phyloP scores from a whole-genome alignment of 2,113 vertebrate genomes.

The Strigops habroptila region DNA sequence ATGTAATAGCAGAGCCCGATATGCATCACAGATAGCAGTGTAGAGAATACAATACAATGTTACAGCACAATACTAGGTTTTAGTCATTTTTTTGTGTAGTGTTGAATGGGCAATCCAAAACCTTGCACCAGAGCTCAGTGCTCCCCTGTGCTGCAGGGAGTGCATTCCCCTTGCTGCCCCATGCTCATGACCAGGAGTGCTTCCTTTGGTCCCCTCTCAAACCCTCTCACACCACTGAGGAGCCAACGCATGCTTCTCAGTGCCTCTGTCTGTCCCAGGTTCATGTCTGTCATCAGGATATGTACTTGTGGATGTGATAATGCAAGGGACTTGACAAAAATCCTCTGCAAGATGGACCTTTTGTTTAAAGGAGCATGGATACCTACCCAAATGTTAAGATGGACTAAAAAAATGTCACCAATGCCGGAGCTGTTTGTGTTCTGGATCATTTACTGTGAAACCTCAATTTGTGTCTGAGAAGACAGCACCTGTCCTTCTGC shows the following conservation, averaged over 20 bases:
- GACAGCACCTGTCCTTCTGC: background rate
- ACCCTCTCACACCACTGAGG: rapidly evolving
- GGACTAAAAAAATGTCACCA: background rate
- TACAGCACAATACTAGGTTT: rapidly evolving
- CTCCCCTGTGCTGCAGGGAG: background rate
- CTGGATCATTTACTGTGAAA: background rate
- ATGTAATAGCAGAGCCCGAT: rapidly evolving
- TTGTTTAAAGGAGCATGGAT: background rate
- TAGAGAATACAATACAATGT: background rate
- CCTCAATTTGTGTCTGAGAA: background rate
- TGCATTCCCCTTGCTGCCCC: rapidly evolving
- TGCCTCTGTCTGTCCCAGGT: background rate
- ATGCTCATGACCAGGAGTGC: rapidly evolving
- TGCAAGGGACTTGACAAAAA: background rate
- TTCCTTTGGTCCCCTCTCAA: background rate
- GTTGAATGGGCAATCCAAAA: background rate
- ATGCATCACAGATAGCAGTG: background rate
- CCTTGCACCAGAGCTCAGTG: background rate
- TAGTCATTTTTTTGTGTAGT: background rate
- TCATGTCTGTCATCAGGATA: background rate
- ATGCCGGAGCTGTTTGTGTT: background rate
- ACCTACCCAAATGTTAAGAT: background rate
- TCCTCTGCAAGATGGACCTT: background rate
- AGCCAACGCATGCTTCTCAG: background rate
- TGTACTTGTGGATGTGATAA: background rate